A percentile compares a stretch with the other conserved stretches of the same genome.
These are phyloP conservation scores for Drosophila robusta DNA, from an alignment of 2,888 invertebrate species.

Conservation along the genomic window DNA sequence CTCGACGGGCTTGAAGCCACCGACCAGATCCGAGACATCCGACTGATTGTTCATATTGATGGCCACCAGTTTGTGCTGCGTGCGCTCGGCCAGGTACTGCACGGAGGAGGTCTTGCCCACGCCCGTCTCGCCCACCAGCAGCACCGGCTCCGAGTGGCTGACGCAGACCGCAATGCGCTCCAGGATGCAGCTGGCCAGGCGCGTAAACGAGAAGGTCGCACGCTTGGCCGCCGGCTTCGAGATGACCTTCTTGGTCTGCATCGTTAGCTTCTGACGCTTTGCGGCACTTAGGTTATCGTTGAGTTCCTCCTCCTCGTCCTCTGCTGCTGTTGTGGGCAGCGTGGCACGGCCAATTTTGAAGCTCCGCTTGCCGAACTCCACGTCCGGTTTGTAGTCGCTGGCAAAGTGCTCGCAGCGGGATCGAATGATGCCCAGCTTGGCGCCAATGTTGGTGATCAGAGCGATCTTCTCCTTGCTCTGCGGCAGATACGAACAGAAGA, in stretches of 20 bases:
- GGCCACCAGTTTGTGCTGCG: constrained; percentile 94
- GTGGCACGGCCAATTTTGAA: constrained; percentile 91
- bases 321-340: constrained; percentile 83
- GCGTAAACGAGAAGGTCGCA: constrained; percentile 92
- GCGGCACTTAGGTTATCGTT: constrained; percentile 36
- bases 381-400: constrained; percentile 91
- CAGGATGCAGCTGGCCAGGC: constrained; percentile 91
- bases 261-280: constrained; percentile 78
- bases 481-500: constrained; percentile 93
- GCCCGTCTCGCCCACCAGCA: constrained; percentile 99
- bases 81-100: constrained; percentile 94
- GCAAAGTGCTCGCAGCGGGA: constrained; percentile 93
- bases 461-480: constrained; percentile 88
- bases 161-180: constrained; percentile 96
- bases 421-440: constrained; percentile 92
- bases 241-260: constrained; percentile 53
- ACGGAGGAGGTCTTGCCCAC: constrained; percentile 98
- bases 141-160: constrained; percentile 93
- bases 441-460: constrained; percentile 91
- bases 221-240: constrained; percentile 71
- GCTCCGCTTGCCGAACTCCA: constrained; percentile 86
- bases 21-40: constrained; percentile 97
- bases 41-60: constrained; percentile 99
- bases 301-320: constrained; percentile 22
- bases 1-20: constrained; percentile 98